These are phyloP conservation scores for Odocoileus virginianus DNA, from an alignment of 2,113 vertebrate species.

Conservation along the genomic window DNA sequence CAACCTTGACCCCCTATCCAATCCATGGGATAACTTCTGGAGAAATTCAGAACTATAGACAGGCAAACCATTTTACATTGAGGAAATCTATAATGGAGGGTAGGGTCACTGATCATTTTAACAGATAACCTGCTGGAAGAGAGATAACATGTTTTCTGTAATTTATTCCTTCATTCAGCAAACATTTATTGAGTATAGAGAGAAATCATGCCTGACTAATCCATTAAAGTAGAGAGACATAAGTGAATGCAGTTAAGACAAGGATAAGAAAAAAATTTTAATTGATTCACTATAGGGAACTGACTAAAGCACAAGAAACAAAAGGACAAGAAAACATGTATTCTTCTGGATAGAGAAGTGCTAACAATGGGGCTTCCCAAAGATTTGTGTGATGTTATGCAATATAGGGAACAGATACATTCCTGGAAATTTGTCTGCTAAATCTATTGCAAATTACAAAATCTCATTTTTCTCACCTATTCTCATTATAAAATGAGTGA, in stretches of 20 bases:
- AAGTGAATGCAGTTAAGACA: slow-evolving; percentile 15
- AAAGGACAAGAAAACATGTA: not conserved
- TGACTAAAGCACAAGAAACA: slow-evolving; percentile 15
- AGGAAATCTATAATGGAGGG: not conserved
- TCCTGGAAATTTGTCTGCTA: slow-evolving; percentile 8
- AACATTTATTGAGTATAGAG: not conserved
- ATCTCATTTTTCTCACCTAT: slow-evolving; percentile 7
- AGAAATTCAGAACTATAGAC: slow-evolving; percentile 5
- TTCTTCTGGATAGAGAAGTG: not conserved
- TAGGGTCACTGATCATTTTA: slow-evolving; percentile 17
- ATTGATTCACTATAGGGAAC: not conserved
- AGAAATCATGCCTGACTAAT: slow-evolving; percentile 24
- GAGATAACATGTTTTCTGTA: slow-evolving; percentile 19
- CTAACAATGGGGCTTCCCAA: not conserved
- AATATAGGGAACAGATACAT: not conserved
- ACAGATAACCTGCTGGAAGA: not conserved
- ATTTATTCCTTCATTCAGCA: slow-evolving; percentile 38
- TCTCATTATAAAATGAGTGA: not conserved
- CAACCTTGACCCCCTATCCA: not conserved
- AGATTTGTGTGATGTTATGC: not conserved
- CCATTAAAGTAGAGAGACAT: slow-evolving; percentile 2
- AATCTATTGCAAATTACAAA: slow-evolving; percentile 29
- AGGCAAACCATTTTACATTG: not conserved
- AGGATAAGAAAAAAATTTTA: not conserved
- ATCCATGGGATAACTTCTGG: not conserved